phyloP scores from a whole-genome alignment of 2,797 vertebrate species.

The Oophaga sylvatica region DNA sequence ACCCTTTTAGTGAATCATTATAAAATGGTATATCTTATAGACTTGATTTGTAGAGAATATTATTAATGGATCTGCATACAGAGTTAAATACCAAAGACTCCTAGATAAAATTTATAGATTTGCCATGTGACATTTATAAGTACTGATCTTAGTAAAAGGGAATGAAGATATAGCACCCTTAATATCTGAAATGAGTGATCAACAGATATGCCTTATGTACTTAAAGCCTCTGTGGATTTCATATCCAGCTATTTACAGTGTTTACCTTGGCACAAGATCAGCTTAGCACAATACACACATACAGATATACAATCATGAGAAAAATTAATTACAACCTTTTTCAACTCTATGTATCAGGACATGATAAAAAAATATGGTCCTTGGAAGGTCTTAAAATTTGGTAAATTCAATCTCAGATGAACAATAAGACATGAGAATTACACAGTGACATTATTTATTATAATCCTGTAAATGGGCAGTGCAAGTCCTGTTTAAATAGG shows the following conservation, averaged over 20 bases:
- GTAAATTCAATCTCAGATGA: too few relatives aligned
- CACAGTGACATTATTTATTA: too few relatives aligned
- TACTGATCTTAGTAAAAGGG: conserved; percentile 9
- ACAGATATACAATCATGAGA: background rate
- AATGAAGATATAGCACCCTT: background rate
- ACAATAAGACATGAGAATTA: too few relatives aligned
- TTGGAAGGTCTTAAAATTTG: too few relatives aligned
- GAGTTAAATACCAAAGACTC: background rate
- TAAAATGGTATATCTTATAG: background rate
- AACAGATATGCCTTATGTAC: conserved; percentile 5
- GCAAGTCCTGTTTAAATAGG: too few relatives aligned
- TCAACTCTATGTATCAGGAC: too few relatives aligned
- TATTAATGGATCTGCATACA: background rate
- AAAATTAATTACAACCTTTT: background rate
- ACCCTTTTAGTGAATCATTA: conserved; percentile 2
- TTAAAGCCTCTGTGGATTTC: conserved; percentile 1
- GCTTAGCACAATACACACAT: background rate
- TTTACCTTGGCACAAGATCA: conserved; percentile 13
- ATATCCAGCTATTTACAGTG: background rate
- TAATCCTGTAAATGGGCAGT: too few relatives aligned
- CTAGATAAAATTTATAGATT: conserved; percentile 28
- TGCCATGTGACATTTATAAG: conserved; percentile 18
- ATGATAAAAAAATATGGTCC: too few relatives aligned
- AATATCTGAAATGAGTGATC: conserved; percentile 14
- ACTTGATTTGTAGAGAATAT: background rate